Evolutionary conservation across 1,140 invertebrate species (phyloP).

Genomic region (Hestina assimilis): DNA sequence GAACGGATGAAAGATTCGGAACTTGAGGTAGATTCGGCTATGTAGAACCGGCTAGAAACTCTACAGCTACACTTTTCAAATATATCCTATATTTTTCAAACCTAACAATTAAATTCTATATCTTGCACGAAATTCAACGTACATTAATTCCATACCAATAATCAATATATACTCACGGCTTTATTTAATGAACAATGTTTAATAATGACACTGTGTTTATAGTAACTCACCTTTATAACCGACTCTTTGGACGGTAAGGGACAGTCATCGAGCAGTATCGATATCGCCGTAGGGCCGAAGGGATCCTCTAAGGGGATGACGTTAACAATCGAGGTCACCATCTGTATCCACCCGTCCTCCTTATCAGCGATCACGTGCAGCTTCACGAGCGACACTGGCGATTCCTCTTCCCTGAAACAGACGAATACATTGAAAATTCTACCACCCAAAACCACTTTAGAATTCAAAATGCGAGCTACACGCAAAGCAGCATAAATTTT

Average conservation of each 20-base stretch:
- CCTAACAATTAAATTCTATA: too few species aligned
- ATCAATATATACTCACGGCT: too few species aligned
- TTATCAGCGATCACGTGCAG: conserved; percentile 93
- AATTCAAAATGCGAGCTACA: background rate
- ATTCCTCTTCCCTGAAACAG: conserved; percentile 88
- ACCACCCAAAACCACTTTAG: background rate
- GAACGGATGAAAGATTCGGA: too few species aligned
- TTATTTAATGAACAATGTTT: background rate
- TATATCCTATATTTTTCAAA: too few species aligned
- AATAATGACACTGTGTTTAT: background rate
- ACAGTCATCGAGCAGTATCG: conserved; percentile 93
- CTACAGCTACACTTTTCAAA: too few species aligned
- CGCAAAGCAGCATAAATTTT: background rate
- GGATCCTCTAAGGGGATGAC: conserved; percentile 92
- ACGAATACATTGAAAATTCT: background rate
- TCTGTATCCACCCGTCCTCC: conserved; percentile 94
- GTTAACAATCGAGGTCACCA: conserved; percentile 92
- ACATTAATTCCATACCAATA: too few species aligned
- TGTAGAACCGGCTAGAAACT: too few species aligned
- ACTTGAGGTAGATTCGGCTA: too few species aligned
- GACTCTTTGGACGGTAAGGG: conserved; percentile 91
- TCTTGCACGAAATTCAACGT: too few species aligned
- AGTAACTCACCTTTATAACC: conserved; percentile 72
- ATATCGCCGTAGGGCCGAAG: conserved; percentile 94
- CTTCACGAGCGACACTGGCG: conserved; percentile 89